Conservation (phyloP, 2,888 invertebrate genomes). For the Caenorhabditis plicata region DNA sequence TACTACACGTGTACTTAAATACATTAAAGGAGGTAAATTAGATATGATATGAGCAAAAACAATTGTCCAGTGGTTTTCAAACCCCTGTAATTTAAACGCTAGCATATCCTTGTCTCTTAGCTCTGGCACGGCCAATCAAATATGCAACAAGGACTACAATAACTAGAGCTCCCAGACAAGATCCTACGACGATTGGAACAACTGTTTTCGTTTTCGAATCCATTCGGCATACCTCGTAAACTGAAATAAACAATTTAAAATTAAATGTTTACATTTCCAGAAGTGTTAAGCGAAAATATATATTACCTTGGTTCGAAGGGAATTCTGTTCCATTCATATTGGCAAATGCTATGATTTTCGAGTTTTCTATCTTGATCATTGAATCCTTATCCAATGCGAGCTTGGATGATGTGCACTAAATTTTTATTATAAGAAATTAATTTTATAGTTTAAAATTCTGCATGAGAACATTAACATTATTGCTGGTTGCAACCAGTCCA, state of each 20-base stretch:
- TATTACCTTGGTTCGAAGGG: slow-evolving; percentile 41
- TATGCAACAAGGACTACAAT: slow-evolving; percentile 88
- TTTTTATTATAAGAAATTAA: neutral
- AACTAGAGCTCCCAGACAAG: slow-evolving; percentile 85
- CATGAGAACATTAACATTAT: neutral
- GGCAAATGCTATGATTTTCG: slow-evolving; percentile 54
- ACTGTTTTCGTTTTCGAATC: slow-evolving; percentile 72
- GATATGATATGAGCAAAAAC: too few species aligned
- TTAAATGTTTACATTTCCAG: neutral
- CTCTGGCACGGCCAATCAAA: slow-evolving; percentile 80
- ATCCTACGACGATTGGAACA: slow-evolving; percentile 95
- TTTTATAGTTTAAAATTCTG: neutral
- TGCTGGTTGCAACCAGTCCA: too few species aligned
- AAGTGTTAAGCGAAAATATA: neutral
- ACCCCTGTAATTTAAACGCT: slow-evolving; percentile 53
- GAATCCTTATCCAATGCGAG: slow-evolving; percentile 51
- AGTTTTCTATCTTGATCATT: slow-evolving; percentile 41
- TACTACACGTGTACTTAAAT: too few species aligned
- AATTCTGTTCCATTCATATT: slow-evolving; percentile 33
- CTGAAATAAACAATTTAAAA: slow-evolving; percentile 19
- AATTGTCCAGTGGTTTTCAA: too few species aligned
- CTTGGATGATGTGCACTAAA: slow-evolving; percentile 51
- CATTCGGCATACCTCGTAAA: slow-evolving; percentile 53
- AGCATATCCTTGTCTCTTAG: slow-evolving; percentile 62
- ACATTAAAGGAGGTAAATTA: too few species aligned